Percentiles rank a stretch among this genome's conserved stretches.
Evolutionary conservation across 2,113 vertebrate species (phyloP).

Genomic region (Syngnathus typhle): DNA sequence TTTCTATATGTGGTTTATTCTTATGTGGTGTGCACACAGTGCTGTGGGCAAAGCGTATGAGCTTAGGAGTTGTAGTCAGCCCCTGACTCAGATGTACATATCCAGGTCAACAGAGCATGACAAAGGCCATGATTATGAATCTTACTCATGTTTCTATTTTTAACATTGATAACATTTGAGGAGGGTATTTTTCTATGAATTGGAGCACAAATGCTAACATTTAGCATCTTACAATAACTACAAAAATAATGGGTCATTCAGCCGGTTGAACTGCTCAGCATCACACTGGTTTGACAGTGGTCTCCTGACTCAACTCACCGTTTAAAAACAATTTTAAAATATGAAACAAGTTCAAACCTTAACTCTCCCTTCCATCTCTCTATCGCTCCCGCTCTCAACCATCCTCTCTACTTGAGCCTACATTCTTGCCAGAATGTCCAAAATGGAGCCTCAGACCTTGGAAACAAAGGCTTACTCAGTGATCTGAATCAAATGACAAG

Average conservation of each 20-base stretch:
- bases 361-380: too few species aligned
- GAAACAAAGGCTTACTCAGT: slow-evolving; percentile 56
- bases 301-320: slow-evolving; percentile 54
- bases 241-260: slow-evolving; percentile 44
- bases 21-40: slow-evolving; percentile 56
- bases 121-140: slow-evolving; percentile 30
- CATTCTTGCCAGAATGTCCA: slow-evolving; percentile 51
- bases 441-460: slow-evolving; percentile 57
- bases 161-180: slow-evolving; percentile 14
- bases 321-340: background rate
- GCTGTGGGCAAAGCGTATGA: slow-evolving; percentile 57
- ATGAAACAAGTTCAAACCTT: slow-evolving; percentile 20
- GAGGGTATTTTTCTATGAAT: background rate
- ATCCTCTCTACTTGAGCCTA: slow-evolving; percentile 26
- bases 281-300: slow-evolving; percentile 58
- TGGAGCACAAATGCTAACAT: background rate
- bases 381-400: slow-evolving; percentile 4
- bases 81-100: slow-evolving; percentile 54
- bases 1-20: slow-evolving; percentile 51
- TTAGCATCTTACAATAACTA: slow-evolving; percentile 22
- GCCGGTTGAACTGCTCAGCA: slow-evolving; percentile 51
- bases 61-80: slow-evolving; percentile 43
- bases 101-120: slow-evolving; percentile 37
- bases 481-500: slow-evolving; percentile 66
- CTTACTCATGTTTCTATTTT: slow-evolving; percentile 26